Evolutionary conservation across 1,140 invertebrate species (phyloP).

Genomic region (Drosophila persimilis): DNA sequence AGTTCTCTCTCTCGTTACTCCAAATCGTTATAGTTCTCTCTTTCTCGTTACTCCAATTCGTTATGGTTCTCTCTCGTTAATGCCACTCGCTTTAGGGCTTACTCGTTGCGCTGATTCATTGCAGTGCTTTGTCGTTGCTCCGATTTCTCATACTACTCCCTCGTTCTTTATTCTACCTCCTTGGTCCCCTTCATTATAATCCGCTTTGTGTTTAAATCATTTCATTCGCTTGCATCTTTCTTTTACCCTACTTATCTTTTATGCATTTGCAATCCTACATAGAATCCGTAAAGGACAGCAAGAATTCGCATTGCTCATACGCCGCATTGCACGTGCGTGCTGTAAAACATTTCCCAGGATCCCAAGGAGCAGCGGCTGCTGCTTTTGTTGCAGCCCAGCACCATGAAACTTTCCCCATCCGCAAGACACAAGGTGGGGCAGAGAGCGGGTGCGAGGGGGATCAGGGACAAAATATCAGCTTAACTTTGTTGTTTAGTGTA

Average conservation of each 20-base stretch:
- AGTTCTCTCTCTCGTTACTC: constrained; percentile 3
- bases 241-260: constrained; percentile 36
- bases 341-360: constrained; percentile 58
- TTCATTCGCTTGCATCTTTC: constrained; percentile 26
- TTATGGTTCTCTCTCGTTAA: too few relatives aligned
- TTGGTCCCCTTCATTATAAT: too few relatives aligned
- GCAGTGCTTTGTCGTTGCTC: too few relatives aligned
- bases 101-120: too few relatives aligned
- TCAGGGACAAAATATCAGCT: constrained; percentile 45
- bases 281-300: constrained; percentile 5
- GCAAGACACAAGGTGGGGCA: neutral
- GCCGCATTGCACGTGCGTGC: constrained; percentile 67
- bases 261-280: constrained; percentile 28
- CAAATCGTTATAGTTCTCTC: constrained; percentile 2
- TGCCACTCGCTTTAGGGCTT: neutral
- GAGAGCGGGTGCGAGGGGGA: neutral
- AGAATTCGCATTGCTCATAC: constrained; percentile 55
- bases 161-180: neutral
- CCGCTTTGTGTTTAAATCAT: neutral
- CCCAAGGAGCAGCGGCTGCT: constrained; percentile 13
- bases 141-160: neutral
- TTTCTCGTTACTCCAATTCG: too few relatives aligned
- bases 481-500: constrained; percentile 81
- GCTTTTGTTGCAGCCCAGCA: constrained; percentile 17
- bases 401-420: constrained; percentile 48